Evolutionary conservation across 2,113 vertebrate genomes (phyloP), one percentile per base, ranked within the genome.

Genomic region (Anolis carolinensis): DNA sequence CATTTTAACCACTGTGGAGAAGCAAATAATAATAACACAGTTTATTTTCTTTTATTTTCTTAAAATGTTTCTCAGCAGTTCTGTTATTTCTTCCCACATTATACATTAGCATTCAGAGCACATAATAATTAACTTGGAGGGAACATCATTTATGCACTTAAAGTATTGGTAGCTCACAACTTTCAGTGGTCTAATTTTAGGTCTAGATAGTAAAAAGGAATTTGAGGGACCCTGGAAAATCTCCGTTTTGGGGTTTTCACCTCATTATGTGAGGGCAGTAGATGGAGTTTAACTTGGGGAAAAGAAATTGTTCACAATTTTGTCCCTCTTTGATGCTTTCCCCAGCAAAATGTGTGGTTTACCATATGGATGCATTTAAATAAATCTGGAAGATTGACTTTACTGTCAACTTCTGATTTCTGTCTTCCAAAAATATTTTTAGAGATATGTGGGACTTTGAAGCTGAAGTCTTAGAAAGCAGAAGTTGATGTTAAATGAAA

Each of bases 221-320:
- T 77, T 62, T 82, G 23, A 71, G 39, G 72, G 25, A 67, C 80
- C 84, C 65, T 86, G 88, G 65, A 86, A 89, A 89, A 93, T 9
- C 27, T 82, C 78, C 9, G 20, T 81, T 84, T 87, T 86, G 70
- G 27, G 81, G 62, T 67, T 83, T 82, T 87, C 36, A 87, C 48
- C 81, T 87, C 65, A 87, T 83, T 82, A 86, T 79, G 63, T 65
- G 81, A 62, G 89, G 90, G 9, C 2, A 82, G 21, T 30, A 68
- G 27, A 10, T 48, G 21, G 59, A 5, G 8, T 68, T 71, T 50
- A 86, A 82, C 27, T 36, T 79, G 77, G 50, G 86, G 89, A 86
- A 50, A 70, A 1, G 1, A 34, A 0, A 77, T 48, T 89, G 87
- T 88, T 73, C 2, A 7, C 16, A 71, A 7, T 75, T 88, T 71